Percentiles rank a stretch among this genome's conserved stretches.
Evolutionary conservation across 2,888 invertebrate genomes (phyloP).

Genomic region (Drosophila formosana): DNA sequence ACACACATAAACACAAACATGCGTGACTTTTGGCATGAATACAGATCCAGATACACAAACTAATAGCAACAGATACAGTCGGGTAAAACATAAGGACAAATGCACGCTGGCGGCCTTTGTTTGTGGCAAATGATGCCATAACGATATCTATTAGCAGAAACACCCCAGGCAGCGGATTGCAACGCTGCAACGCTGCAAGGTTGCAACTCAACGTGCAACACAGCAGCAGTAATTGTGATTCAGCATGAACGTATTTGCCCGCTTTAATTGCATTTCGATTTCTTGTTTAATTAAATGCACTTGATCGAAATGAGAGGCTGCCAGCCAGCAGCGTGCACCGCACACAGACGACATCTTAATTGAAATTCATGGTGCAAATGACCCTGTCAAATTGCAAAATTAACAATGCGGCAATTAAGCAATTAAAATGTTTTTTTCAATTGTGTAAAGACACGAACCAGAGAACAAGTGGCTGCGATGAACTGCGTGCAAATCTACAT

Average conservation of each 20-base stretch:
- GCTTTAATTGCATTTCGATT: conserved; percentile 71
- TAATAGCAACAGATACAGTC: neutral
- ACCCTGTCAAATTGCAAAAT: conserved; percentile 2
- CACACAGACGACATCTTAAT: conserved; percentile 29
- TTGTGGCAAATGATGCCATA: conserved; percentile 53
- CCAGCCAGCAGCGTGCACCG: conserved; percentile 2
- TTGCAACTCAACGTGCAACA: neutral
- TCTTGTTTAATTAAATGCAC: conserved; percentile 65
- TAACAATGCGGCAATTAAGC: conserved; percentile 4
- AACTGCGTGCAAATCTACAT: too few species aligned
- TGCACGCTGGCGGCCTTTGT: conserved; percentile 51
- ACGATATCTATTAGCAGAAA: conserved; percentile 56
- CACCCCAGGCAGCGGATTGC: conserved; percentile 43
- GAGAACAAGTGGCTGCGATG: neutral
- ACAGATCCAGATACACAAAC: conserved; percentile 1
- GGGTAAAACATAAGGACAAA: conserved; percentile 7
- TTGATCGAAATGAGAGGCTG: conserved; percentile 12
- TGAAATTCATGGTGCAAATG: conserved; percentile 30
- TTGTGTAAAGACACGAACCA: neutral
- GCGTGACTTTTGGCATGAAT: conserved; percentile 61
- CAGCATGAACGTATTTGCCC: conserved; percentile 44
- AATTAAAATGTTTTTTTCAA: conserved; percentile 1
- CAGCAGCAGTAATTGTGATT: conserved; percentile 8
- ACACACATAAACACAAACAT: conserved; percentile 22
- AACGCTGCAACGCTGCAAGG: neutral